Percentiles rank a stretch among this genome's conserved stretches.
These are phyloP conservation scores for Periplaneta americana DNA, from an alignment of 1,140 invertebrate species.

Conservation along the genomic window DNA sequence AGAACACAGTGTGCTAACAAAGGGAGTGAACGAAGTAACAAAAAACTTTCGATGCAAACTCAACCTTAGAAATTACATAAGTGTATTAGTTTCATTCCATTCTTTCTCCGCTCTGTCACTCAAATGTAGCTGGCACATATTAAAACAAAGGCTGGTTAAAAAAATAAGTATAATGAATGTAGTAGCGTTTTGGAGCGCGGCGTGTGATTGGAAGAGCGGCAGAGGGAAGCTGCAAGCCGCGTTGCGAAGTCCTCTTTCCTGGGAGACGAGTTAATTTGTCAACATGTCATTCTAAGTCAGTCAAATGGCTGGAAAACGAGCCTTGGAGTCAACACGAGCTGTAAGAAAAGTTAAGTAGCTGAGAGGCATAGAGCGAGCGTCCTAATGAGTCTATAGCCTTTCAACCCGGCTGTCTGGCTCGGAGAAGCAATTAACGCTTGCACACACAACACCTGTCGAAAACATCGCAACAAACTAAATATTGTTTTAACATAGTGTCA, in stretches of 20 bases:
- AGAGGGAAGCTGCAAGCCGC: too few relatives aligned
- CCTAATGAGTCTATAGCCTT: background rate
- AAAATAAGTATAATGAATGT: too few relatives aligned
- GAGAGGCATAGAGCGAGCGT: background rate
- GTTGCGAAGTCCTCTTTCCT: background rate
- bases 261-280: background rate
- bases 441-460: background rate
- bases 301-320: background rate
- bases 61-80: too few relatives aligned
- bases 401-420: background rate
- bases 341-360: background rate
- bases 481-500: background rate
- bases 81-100: too few relatives aligned
- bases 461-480: background rate
- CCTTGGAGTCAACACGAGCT: background rate
- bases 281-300: background rate
- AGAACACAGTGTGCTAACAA: too few relatives aligned
- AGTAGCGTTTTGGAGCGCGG: too few relatives aligned
- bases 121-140: too few relatives aligned
- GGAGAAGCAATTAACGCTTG: background rate
- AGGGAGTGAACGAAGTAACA: too few relatives aligned
- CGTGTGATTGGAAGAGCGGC: too few relatives aligned
- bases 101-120: too few relatives aligned
- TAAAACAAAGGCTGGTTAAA: too few relatives aligned
- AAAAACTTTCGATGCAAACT: too few relatives aligned